Evolutionary conservation across 2,888 invertebrate species (phyloP).

Genomic region (Lasiommata megera): DNA sequence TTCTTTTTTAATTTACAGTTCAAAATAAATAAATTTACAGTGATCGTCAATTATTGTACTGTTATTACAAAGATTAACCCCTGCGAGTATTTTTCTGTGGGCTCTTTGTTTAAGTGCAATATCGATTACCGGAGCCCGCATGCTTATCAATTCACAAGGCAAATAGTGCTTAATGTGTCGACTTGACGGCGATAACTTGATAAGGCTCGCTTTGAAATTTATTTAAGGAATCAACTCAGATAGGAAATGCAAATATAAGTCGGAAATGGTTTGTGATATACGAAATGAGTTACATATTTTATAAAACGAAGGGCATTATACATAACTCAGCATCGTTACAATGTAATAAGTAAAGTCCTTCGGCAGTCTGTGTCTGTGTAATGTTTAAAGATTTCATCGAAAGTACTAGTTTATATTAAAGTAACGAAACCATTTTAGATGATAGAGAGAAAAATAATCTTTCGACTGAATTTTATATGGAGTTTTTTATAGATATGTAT

Average conservation of each 20-base stretch:
- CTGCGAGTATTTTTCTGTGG: neutral
- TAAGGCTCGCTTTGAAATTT: constrained; percentile 36
- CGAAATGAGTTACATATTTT: constrained; percentile 2
- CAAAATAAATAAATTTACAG: too few relatives aligned
- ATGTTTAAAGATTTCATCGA: too few relatives aligned
- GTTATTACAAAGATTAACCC: too few relatives aligned
- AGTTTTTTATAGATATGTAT: neutral
- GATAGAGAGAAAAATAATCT: neutral
- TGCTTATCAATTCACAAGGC: constrained; percentile 51
- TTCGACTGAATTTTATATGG: constrained; percentile 1
- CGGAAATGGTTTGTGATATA: constrained; percentile 16
- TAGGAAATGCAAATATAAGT: constrained; percentile 32
- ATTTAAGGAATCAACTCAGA: constrained; percentile 36
- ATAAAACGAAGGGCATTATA: neutral
- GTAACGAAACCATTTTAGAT: neutral
- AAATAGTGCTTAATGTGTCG: constrained; percentile 44
- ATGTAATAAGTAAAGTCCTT: too few relatives aligned
- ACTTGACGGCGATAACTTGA: constrained; percentile 35
- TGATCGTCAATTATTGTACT: too few relatives aligned
- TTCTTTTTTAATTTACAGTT: too few relatives aligned
- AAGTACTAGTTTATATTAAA: too few relatives aligned
- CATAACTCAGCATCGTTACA: neutral
- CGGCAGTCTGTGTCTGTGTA: too few relatives aligned
- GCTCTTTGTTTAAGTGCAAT: constrained; percentile 18
- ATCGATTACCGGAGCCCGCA: constrained; percentile 50